These are phyloP conservation scores for Stegastes partitus DNA, from an alignment of 2,113 vertebrate species.

Conservation along the genomic window DNA sequence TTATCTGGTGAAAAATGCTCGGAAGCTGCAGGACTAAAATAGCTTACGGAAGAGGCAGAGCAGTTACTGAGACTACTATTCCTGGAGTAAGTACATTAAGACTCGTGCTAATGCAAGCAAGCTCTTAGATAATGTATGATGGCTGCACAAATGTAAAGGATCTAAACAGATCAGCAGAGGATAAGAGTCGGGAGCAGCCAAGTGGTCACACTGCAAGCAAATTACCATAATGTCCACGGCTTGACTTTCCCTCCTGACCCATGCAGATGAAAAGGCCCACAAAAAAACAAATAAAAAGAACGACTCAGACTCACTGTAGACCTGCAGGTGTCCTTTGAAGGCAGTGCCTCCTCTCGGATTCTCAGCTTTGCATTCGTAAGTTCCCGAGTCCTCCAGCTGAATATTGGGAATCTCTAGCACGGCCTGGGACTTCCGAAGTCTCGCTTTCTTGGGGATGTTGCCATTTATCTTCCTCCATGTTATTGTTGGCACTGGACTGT, in stretches of 20 bases:
- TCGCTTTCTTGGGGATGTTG: slow-evolving; percentile 94
- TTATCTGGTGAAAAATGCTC: slow-evolving; percentile 3
- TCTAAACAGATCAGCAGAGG: background rate
- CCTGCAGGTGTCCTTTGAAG: slow-evolving; percentile 95
- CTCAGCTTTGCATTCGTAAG: slow-evolving; percentile 96
- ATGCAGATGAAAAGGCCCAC: background rate
- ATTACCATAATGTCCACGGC: background rate
- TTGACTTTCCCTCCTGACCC: background rate
- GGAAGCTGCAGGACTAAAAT: background rate
- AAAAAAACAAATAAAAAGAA: background rate
- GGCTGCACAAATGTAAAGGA: background rate
- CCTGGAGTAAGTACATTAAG: slow-evolving; percentile 16
- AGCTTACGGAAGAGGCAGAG: background rate
- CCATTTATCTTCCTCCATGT: slow-evolving; percentile 97
- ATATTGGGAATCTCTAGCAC: slow-evolving; percentile 96
- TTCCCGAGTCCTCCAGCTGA: slow-evolving; percentile 93
- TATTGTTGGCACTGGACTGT: slow-evolving; percentile 96
- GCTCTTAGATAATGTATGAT: slow-evolving; percentile 5
- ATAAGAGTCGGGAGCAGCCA: background rate
- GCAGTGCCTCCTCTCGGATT: slow-evolving; percentile 93
- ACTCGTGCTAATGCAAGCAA: slow-evolving; percentile 21
- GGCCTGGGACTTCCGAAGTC: slow-evolving; percentile 95
- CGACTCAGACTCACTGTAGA: slow-evolving; percentile 92
- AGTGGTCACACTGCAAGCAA: background rate
- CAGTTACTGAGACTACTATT: background rate